Evolutionary conservation across 1,140 invertebrate genomes (phyloP), one percentile per base, ranked within the genome.

Genomic region (Drosophila repleta): DNA sequence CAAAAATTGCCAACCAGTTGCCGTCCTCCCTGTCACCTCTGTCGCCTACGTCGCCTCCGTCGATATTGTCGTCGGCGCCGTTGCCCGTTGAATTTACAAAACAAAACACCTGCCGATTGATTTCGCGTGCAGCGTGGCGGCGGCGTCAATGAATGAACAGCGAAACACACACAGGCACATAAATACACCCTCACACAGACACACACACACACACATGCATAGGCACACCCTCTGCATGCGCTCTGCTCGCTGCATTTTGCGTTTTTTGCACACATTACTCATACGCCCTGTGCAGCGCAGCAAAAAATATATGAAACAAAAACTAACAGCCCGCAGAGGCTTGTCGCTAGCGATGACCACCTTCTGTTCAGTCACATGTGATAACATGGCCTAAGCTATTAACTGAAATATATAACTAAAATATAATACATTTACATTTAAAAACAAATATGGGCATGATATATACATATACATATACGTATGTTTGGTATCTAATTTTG

Each of bases 1-100:
- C 83, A 88, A 74, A 89, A 83, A 87, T 87, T 83, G 73, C 66
- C 65, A 53, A 64, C 61, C 67, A 70, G 46, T 68, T 52, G 66
- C 45, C 35, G 35, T 5, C 56, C 1, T 13, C 21, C 21, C n/a
- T 26, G n/a, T n/a, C n/a, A n/a, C n/a, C 53, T 17, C 43, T 39
- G 45, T 61, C 41, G 65, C 6, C 29, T 7, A 2, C 7, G 7
- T 29, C 29, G 6, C 7, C 29, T 6, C 24, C 17, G 35, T 10
- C 32, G n/a, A n/a, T n/a, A n/a, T n/a, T n/a, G 32, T 35, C 11
- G 3, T 11, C 32, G 32, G 11, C 11, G 32, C 32, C 35, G n/a
- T 53, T 61, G 68, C 32, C 56, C 52, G 41, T 68, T 69, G 72
- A 76, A 73, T 76, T 53, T 82, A 77, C 77, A 87, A 85, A 81